phyloP scores from a whole-genome alignment of 2,888 invertebrate species.

The Antheraea yamamai region DNA sequence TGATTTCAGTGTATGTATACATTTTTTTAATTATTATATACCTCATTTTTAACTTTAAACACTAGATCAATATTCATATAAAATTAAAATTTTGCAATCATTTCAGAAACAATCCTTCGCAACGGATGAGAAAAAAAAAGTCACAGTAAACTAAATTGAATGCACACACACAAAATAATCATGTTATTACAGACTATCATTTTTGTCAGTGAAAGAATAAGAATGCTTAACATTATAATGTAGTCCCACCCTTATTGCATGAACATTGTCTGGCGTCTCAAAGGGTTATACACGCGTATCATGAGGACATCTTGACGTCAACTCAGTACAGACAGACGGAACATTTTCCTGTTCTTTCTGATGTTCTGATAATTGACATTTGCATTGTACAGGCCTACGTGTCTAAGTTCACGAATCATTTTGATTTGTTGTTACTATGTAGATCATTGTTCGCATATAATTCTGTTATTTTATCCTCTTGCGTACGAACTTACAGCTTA shows the following conservation, averaged over 20 bases:
- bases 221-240: conserved; percentile 24
- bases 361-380: conserved; percentile 40
- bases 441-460: conserved; percentile 56
- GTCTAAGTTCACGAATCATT: conserved; percentile 59
- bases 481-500: conserved; percentile 26
- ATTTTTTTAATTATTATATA: no score
- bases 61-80: no score
- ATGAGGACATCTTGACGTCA: conserved; percentile 49
- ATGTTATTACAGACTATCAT: background rate
- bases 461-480: conserved; percentile 53
- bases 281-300: conserved; percentile 50
- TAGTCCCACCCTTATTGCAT: conserved; percentile 36
- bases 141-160: background rate
- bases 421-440: conserved; percentile 55
- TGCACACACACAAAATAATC: background rate
- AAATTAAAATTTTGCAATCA: no score
- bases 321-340: conserved; percentile 40
- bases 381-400: conserved; percentile 51
- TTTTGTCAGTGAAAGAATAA: background rate
- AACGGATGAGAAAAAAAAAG: background rate
- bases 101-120: no score
- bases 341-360: conserved; percentile 72
- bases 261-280: conserved; percentile 32
- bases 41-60: no score
- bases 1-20: no score